Conservation (phyloP, 2,888 invertebrate genomes). For the Nemotelus pantherinus region DNA sequence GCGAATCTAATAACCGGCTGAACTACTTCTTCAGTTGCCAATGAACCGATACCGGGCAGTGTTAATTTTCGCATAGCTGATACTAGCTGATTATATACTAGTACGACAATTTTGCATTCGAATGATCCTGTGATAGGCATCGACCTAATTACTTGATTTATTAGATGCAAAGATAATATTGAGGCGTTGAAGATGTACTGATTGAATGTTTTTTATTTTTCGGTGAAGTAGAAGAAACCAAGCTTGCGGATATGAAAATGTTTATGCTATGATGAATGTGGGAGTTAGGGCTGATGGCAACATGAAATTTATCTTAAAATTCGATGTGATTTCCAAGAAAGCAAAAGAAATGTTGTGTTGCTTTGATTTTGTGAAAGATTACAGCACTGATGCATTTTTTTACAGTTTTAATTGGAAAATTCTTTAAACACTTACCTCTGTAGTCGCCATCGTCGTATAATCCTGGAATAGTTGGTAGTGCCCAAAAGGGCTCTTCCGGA, state of each 20-base stretch:
- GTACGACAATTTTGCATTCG: background rate
- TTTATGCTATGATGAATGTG: too few species aligned
- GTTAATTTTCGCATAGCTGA: conserved; percentile 13
- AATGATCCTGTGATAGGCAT: background rate
- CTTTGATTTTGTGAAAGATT: too few species aligned
- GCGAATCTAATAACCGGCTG: conserved; percentile 30
- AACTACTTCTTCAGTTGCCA: conserved; percentile 27
- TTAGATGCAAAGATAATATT: background rate
- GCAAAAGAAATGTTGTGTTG: too few species aligned
- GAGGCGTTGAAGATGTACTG: background rate
- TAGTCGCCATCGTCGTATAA: conserved; percentile 64
- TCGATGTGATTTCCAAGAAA: too few species aligned
- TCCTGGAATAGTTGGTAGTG: conserved; percentile 63
- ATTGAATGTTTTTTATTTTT: too few species aligned
- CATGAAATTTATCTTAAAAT: too few species aligned
- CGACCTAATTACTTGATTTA: conserved; percentile 40
- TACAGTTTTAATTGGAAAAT: too few species aligned
- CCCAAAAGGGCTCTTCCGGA: conserved; percentile 65
- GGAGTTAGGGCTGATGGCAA: too few species aligned
- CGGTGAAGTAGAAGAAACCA: too few species aligned
- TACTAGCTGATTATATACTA: too few species aligned
- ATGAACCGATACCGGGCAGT: background rate
- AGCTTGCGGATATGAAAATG: too few species aligned
- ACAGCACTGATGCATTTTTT: too few species aligned
- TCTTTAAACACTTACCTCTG: conserved; percentile 57